Conservation (phyloP, 2,797 vertebrate genomes). For the Pangasius macronema region DNA sequence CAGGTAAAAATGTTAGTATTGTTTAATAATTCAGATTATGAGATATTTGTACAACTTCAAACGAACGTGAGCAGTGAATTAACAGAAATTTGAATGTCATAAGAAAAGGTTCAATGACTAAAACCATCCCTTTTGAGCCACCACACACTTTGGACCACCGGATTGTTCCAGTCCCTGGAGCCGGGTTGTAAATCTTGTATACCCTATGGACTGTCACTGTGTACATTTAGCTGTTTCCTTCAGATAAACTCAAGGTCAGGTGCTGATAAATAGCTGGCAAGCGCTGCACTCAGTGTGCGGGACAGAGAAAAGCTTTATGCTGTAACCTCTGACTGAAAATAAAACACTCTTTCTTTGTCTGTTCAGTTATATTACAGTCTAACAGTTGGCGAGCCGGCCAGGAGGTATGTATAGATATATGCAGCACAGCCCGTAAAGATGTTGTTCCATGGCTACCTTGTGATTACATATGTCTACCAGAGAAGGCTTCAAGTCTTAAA, state of each 20-base stretch:
- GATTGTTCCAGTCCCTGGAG: not conserved
- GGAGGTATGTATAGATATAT: not conserved
- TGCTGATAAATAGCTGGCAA: not conserved
- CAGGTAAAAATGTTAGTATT: not conserved
- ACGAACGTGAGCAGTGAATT: too few species aligned
- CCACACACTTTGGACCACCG: not conserved
- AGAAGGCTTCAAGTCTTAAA: not conserved
- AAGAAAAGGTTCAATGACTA: not conserved
- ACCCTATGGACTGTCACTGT: not conserved
- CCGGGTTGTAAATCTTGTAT: not conserved
- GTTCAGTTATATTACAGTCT: not conserved
- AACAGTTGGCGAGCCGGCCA: not conserved
- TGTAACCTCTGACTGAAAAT: not conserved
- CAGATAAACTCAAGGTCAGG: constrained; percentile 14
- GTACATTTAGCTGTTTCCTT: constrained; percentile 4
- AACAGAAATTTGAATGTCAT: not conserved
- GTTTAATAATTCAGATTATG: not conserved
- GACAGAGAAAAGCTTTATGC: not conserved
- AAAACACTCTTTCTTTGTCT: not conserved
- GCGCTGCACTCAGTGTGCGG: not conserved
- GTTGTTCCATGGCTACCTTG: not conserved
- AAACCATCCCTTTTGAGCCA: not conserved
- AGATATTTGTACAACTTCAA: not conserved
- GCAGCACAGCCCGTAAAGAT: not conserved
- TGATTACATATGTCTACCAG: not conserved